Evolutionary conservation across 2,888 invertebrate species (phyloP), one percentile per base, ranked within the genome.

Genomic region (Aspidapion aeneum): DNA sequence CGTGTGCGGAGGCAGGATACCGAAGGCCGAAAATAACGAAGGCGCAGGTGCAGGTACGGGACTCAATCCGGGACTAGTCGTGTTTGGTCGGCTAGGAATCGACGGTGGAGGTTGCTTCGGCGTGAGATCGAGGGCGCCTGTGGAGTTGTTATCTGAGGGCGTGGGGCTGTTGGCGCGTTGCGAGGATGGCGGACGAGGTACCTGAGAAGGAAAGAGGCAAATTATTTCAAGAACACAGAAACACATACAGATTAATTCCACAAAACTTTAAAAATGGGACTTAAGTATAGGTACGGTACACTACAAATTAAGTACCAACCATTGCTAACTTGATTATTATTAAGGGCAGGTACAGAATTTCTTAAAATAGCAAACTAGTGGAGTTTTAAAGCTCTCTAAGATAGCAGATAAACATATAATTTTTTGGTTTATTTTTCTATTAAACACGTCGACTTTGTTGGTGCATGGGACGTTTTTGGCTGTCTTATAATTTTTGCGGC

Each of bases 1-100:
- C 81, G 86, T 84, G 72, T 81, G 84, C 69, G 84, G 85, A 74
- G 85, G 85, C 78, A 86, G 80, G 74, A 87, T 84, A 67, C 83
- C 81, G 71, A 83, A 82, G 18, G 82, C 81, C n/a, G 82, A 79
- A 73, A 82, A 80, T 65, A 81, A 72, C 35, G 80, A 76, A 73
- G 82, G 79, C 58, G 81, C 77, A 57, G 78, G 79, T 7, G 68
- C 70, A 63, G 75, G 71, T 5, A 68, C 69, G 63, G 75, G 71
- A 68, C 77, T 71, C 60, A 76, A 74, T 60, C 76, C 74, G n/a
- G 74, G 75, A 69, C 74, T 74, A 12, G 35, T 35, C 55, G 69
- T 72, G 21, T 70, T 71, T 5, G 72, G 64, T 18, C 74, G 68
- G n/a, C 56, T 49, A 22, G 56, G 64, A 19, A 17, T 22, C 48